Evolutionary conservation across 2,113 vertebrate genomes (phyloP).

Genomic region (Neolamprologus variostigma): DNA sequence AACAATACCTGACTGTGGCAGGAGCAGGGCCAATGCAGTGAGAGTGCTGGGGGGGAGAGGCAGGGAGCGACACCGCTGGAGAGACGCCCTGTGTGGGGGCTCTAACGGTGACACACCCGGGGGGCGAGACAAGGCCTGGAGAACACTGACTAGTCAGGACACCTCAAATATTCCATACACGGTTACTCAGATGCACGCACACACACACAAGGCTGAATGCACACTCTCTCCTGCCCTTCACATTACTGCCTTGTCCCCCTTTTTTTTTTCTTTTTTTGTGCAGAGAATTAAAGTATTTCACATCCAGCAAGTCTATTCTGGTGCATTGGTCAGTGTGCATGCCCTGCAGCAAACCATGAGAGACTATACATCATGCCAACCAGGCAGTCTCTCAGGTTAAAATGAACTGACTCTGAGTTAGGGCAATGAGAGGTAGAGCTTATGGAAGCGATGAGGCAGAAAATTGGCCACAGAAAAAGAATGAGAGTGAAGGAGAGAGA

Average conservation of each 20-base stretch:
- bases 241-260: constrained; percentile 3
- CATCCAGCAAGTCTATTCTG: constrained; percentile 51
- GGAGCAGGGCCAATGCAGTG: constrained; percentile 66
- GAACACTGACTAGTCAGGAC: constrained; percentile 60
- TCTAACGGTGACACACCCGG: constrained; percentile 68
- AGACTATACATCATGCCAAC: constrained; percentile 58
- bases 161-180: constrained; percentile 9
- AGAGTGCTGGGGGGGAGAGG: constrained; percentile 78
- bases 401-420: constrained; percentile 58
- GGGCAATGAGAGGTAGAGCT: constrained; percentile 63
- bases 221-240: constrained; percentile 26
- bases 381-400: constrained; percentile 53
- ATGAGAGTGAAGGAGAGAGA: neutral
- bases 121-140: constrained; percentile 73
- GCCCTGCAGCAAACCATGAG: constrained; percentile 47
- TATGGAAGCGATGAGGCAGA: constrained; percentile 66
- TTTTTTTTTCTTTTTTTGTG: neutral
- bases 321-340: constrained; percentile 36
- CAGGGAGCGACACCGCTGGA: constrained; percentile 81
- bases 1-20: constrained; percentile 66
- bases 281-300: constrained; percentile 39
- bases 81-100: constrained; percentile 73
- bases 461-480: constrained; percentile 56
- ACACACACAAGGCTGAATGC: neutral
- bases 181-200: neutral